Conservation (phyloP, 2,797 vertebrate genomes). For the Buphagus erythrorhynchus region DNA sequence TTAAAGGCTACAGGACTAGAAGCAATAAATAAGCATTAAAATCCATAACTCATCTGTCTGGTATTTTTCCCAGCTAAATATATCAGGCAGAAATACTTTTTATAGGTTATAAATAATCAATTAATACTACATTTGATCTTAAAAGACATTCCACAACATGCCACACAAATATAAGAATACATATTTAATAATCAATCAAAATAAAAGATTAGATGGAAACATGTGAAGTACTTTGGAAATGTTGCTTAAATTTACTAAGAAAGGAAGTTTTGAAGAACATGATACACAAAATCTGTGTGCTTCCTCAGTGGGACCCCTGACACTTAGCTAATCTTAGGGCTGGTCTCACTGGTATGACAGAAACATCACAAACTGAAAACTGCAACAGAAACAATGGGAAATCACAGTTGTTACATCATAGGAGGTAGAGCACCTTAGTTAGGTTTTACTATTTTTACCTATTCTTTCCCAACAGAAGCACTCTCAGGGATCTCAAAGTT, state of each 20-base stretch:
- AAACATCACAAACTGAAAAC: background rate
- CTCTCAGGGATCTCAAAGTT: conserved; percentile 83
- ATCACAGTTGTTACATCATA: background rate
- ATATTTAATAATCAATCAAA: background rate
- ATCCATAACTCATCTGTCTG: background rate
- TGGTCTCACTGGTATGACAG: background rate
- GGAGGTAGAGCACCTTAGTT: background rate
- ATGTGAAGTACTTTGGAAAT: background rate
- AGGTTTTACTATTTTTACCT: conserved; percentile 78
- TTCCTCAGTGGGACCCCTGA: background rate
- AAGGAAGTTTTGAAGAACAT: background rate
- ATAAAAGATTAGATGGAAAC: background rate
- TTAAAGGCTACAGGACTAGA: background rate
- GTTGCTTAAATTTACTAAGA: background rate
- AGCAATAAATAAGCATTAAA: background rate
- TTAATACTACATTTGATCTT: background rate
- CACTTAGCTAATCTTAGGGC: background rate
- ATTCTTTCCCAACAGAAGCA: conserved; percentile 93
- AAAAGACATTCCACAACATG: background rate
- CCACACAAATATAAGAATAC: background rate
- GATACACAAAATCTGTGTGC: background rate
- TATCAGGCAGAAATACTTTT: background rate
- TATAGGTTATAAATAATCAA: background rate
- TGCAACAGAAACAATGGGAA: background rate
- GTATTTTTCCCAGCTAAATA: background rate